Evolutionary conservation across 2,113 vertebrate genomes (phyloP).

Genomic region (Phaethon lepturus): DNA sequence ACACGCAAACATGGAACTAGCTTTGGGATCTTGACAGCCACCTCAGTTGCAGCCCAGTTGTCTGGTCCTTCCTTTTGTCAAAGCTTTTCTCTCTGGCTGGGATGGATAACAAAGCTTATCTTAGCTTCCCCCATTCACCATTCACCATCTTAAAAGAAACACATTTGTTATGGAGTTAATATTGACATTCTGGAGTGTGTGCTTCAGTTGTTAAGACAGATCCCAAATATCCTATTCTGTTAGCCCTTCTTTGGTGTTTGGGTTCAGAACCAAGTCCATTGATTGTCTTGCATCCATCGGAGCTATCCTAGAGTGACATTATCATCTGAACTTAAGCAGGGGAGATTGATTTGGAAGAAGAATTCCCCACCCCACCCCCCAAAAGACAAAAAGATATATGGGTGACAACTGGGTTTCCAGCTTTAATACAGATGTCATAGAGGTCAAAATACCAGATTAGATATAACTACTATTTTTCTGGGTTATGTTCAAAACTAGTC

Average conservation of each 20-base stretch:
- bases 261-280: not conserved
- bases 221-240: not conserved
- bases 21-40: not conserved
- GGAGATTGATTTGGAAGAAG: not conserved
- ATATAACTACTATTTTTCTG: not conserved
- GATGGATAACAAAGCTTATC: not conserved
- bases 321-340: not conserved
- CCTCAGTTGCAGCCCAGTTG: not conserved
- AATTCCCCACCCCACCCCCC: too few relatives aligned
- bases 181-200: not conserved
- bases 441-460: not conserved
- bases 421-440: not conserved
- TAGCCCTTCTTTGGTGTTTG: not conserved
- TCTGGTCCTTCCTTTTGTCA: not conserved
- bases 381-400: not conserved
- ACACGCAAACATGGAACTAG: not conserved
- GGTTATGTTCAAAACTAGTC: not conserved
- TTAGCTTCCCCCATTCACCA: not conserved
- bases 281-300: not conserved
- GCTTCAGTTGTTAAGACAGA: not conserved
- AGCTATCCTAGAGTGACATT: not conserved
- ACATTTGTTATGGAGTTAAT: not conserved
- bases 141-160: not conserved
- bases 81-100: not conserved
- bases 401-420: not conserved